phyloP scores from a whole-genome alignment of 2,888 invertebrate genomes.

The Lypha dubia region DNA sequence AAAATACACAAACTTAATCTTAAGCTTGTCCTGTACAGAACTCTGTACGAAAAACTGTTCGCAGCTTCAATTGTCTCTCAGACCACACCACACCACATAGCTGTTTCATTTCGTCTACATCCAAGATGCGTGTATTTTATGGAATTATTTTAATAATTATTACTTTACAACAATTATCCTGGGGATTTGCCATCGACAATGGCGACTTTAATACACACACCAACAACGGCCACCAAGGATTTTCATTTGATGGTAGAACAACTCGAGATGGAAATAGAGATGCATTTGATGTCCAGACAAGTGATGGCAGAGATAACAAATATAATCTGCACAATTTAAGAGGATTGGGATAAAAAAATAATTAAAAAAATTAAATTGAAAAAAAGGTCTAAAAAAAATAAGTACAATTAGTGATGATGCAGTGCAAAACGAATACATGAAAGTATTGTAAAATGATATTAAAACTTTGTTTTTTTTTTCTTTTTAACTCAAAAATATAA shows the following conservation, averaged over 20 bases:
- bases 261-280: background rate
- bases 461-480: too few relatives aligned
- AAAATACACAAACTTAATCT: constrained; percentile 20
- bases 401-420: background rate
- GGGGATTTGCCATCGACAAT: constrained; percentile 52
- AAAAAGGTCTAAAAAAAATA: constrained; percentile 24
- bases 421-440: background rate
- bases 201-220: background rate
- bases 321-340: constrained; percentile 58
- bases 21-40: background rate
- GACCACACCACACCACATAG: background rate
- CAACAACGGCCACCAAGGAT: background rate
- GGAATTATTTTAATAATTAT: constrained; percentile 66
- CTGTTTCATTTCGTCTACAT: background rate
- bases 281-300: constrained; percentile 1
- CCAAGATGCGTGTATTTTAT: constrained; percentile 58
- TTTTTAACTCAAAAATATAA: constrained; percentile 7
- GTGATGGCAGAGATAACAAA: constrained; percentile 30
- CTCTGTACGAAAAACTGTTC: background rate
- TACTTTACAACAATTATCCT: constrained; percentile 66
- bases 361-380: constrained; percentile 52
- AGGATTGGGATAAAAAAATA: constrained; percentile 64
- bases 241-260: background rate
- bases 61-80: background rate
- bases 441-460: constrained; percentile 16